Evolutionary conservation across 2,113 vertebrate species (phyloP).

Genomic region (Scolopax mira): DNA sequence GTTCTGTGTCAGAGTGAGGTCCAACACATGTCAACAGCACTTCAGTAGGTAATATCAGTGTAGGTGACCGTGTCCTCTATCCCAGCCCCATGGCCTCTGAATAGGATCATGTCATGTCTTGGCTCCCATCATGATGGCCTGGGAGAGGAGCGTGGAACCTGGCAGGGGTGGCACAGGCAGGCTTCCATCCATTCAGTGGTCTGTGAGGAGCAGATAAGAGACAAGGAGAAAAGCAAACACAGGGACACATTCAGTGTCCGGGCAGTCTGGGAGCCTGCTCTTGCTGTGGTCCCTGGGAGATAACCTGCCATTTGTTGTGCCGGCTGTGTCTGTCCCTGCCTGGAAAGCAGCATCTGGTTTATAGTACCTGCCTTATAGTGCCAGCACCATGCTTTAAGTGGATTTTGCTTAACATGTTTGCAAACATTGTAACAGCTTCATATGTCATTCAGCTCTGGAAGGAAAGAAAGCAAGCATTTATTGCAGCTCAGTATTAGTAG

Average conservation of each 20-base stretch:
- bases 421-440: not conserved
- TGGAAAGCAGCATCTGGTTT: not conserved
- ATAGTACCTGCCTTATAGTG: not conserved
- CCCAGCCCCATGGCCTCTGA: not conserved
- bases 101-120: fast-evolving
- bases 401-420: not conserved
- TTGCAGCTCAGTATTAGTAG: not conserved
- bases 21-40: not conserved
- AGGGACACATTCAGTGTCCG: not conserved
- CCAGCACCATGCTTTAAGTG: not conserved
- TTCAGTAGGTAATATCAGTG: not conserved
- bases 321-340: not conserved
- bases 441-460: not conserved
- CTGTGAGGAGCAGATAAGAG: not conserved
- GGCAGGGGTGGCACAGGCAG: not conserved
- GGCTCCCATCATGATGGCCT: fast-evolving
- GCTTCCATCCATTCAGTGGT: not conserved
- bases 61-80: not conserved
- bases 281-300: not conserved
- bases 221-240: not conserved
- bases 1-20: fast-evolving
- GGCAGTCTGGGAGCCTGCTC: not conserved
- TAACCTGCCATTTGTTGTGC: not conserved
- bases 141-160: not conserved
- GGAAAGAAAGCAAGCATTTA: not conserved